Evolutionary conservation across 2,113 vertebrate species (phyloP).

Genomic region (Felis chaus): DNA sequence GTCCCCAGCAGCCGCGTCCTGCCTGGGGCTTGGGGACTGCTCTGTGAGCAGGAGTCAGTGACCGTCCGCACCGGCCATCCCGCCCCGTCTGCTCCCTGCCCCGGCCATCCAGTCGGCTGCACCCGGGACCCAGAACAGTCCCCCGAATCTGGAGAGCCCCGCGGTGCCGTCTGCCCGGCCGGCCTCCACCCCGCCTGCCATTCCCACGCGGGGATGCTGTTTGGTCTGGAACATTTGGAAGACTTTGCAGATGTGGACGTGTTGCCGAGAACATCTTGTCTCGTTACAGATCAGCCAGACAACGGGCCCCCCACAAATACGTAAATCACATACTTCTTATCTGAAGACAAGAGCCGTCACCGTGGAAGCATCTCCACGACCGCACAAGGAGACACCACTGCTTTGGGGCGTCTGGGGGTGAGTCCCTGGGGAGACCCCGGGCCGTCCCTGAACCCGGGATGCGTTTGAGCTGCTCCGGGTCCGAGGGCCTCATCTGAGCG

Average conservation of each 20-base stretch:
- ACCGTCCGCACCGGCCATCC: fast-evolving
- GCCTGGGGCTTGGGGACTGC: neutral
- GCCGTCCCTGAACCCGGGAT: neutral
- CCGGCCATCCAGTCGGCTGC: neutral
- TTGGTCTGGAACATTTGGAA: neutral
- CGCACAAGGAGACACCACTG: neutral
- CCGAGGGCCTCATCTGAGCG: neutral
- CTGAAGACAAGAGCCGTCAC: neutral
- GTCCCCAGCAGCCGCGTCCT: neutral
- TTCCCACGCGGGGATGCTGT: neutral
- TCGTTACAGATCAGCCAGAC: neutral
- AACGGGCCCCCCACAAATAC: neutral
- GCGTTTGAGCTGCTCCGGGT: neutral
- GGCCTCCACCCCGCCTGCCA: no score
- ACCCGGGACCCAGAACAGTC: neutral
- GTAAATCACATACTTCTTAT: neutral
- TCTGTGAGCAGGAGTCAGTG: neutral
- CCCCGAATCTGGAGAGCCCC: fast-evolving
- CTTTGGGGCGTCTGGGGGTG: neutral
- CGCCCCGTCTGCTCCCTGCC: neutral
- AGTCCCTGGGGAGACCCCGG: neutral
- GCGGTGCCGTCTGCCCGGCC: neutral
- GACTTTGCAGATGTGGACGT: neutral
- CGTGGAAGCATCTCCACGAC: fast-evolving
- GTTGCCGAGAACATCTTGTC: neutral